Evolutionary conservation across 2,113 vertebrate species (phyloP).

Genomic region (Neoarius graeffei): DNA sequence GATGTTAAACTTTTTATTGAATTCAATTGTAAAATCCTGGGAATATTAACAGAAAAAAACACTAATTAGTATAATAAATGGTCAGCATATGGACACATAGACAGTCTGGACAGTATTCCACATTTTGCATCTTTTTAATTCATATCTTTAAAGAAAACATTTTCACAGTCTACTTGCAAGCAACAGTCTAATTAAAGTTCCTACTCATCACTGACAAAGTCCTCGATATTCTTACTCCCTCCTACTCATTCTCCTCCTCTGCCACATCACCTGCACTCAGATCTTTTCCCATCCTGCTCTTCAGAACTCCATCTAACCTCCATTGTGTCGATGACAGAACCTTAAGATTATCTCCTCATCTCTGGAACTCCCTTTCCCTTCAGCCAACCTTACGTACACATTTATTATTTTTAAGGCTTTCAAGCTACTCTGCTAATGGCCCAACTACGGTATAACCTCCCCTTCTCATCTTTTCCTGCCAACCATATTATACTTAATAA

Average conservation of each 20-base stretch:
- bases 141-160: not conserved
- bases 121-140: not conserved
- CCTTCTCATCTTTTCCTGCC: not conserved
- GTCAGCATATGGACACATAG: not conserved
- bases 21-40: slow-evolving; percentile 69
- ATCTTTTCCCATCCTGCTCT: not conserved
- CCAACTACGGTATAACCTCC: not conserved
- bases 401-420: not conserved
- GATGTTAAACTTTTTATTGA: slow-evolving; percentile 58
- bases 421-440: not conserved
- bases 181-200: not conserved
- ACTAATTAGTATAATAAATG: not conserved
- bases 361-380: not conserved
- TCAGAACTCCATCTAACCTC: not conserved
- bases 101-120: not conserved
- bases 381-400: not conserved
- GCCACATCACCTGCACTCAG: not conserved
- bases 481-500: not conserved
- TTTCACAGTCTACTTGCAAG: not conserved
- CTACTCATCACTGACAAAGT: not conserved
- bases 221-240: not conserved
- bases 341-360: not conserved
- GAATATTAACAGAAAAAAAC: not conserved
- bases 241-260: not conserved
- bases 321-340: not conserved